Evolutionary conservation across 2,888 invertebrate species (phyloP).

Genomic region (Linnaemya vulpina): DNA sequence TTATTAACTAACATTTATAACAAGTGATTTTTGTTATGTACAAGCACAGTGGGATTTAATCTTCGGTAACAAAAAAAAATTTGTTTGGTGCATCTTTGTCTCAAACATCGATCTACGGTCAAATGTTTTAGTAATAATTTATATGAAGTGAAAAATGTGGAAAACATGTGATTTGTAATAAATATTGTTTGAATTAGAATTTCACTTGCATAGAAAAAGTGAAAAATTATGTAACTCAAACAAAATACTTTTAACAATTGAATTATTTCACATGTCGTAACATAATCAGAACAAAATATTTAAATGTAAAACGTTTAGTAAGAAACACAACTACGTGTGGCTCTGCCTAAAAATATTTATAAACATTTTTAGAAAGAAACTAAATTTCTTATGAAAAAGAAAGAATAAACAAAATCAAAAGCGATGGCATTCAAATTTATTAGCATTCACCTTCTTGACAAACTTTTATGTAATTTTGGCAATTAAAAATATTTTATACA

Average conservation of each 20-base stretch:
- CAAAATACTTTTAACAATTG: not conserved
- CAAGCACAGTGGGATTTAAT: too few species aligned
- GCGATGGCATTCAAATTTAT: conserved; percentile 15
- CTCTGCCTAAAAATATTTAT: not conserved
- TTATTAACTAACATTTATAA: too few species aligned
- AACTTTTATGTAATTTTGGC: not conserved
- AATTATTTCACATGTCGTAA: not conserved
- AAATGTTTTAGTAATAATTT: too few species aligned
- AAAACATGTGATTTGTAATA: too few species aligned
- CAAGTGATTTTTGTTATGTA: too few species aligned
- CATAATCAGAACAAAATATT: not conserved
- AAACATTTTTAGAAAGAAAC: not conserved
- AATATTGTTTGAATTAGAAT: too few species aligned
- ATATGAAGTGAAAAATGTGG: too few species aligned
- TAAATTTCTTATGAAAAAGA: not conserved
- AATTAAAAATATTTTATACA: not conserved
- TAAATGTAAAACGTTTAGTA: not conserved
- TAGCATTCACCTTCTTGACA: not conserved
- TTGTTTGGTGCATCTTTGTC: too few species aligned
- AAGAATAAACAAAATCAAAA: not conserved
- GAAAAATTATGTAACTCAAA: not conserved
- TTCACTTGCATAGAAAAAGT: too few species aligned
- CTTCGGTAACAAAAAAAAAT: too few species aligned
- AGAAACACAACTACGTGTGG: not conserved
- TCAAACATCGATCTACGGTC: too few species aligned